Percentiles rank a stretch among this genome's conserved stretches.
phyloP scores from a whole-genome alignment of 64 coral and sea anemone genomes.

The Dendronephthya gigantea region DNA sequence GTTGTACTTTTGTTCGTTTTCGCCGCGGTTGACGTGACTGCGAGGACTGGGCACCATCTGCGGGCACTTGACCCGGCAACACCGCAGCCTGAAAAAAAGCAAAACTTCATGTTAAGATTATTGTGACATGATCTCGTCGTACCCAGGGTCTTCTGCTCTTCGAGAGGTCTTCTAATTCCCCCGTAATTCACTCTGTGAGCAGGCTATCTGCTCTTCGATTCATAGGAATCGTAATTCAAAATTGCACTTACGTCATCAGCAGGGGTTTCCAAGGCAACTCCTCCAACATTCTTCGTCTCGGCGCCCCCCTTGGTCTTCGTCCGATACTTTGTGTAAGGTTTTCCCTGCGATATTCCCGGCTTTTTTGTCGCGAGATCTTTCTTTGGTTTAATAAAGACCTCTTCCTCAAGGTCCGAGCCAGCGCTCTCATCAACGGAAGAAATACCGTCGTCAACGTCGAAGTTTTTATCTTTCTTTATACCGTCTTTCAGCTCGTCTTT shows the following conservation, averaged over 20 bases:
- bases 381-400: slow-evolving; percentile 11
- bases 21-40: neutral
- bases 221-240: neutral
- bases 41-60: neutral
- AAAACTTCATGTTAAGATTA: too few species aligned
- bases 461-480: slow-evolving; percentile 50
- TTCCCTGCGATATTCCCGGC: slow-evolving; percentile 39
- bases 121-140: too few species aligned
- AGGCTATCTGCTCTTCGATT: too few species aligned
- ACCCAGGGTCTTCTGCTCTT: too few species aligned
- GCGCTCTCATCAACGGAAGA: slow-evolving; percentile 6
- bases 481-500: slow-evolving; percentile 83
- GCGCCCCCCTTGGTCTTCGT: slow-evolving; percentile 57
- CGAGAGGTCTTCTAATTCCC: too few species aligned
- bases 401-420: slow-evolving; percentile 7
- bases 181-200: too few species aligned
- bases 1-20: neutral
- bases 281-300: slow-evolving; percentile 80
- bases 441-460: slow-evolving; percentile 36
- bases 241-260: slow-evolving; percentile 2
- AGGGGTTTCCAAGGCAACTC: slow-evolving; percentile 68
- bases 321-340: slow-evolving; percentile 31
- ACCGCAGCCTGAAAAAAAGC: neutral
- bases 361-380: slow-evolving; percentile 31
- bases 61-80: neutral